phyloP scores from a whole-genome alignment of 2,113 vertebrate species.

The Poecilia latipinna region DNA sequence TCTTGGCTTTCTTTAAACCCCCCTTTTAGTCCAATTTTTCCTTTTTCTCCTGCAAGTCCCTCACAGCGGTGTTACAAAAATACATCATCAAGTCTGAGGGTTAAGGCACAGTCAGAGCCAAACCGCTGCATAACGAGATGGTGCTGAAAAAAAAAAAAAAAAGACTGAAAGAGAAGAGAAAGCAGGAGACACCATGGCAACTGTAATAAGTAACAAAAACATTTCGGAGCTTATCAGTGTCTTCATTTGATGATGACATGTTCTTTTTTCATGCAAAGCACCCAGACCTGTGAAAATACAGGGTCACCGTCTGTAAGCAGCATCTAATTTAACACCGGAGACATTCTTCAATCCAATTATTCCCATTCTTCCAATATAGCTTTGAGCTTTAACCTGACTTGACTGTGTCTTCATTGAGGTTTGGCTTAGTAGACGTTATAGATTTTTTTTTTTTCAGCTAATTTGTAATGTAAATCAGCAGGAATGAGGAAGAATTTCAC shows the following conservation, averaged over 20 bases:
- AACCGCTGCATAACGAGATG: slow-evolving; percentile 12
- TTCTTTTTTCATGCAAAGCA: slow-evolving; percentile 57
- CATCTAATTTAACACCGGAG: slow-evolving; percentile 7
- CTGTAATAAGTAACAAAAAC: slow-evolving; percentile 49
- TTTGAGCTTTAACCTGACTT: slow-evolving; percentile 6
- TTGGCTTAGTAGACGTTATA: slow-evolving; percentile 31
- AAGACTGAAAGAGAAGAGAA: slow-evolving; percentile 11
- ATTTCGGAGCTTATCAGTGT: slow-evolving; percentile 48
- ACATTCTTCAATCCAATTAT: slow-evolving; percentile 16
- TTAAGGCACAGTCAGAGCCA: slow-evolving; percentile 9
- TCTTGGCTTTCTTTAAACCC: slow-evolving; percentile 61
- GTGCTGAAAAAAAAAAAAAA: slow-evolving; percentile 19
- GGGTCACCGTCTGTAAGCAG: slow-evolving; percentile 26
- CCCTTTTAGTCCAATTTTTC: slow-evolving; percentile 46
- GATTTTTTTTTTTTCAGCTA: slow-evolving; percentile 45
- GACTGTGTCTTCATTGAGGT: slow-evolving; percentile 58
- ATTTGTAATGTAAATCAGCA: slow-evolving; percentile 46
- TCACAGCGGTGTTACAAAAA: slow-evolving; percentile 53
- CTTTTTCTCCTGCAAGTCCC: slow-evolving; percentile 27
- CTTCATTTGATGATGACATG: slow-evolving; percentile 42
- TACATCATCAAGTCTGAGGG: slow-evolving; percentile 37
- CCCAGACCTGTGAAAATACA: slow-evolving; percentile 15
- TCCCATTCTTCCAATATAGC: slow-evolving; percentile 16
- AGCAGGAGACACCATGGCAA: slow-evolving; percentile 48
- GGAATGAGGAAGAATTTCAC: slow-evolving; percentile 15